Conservation (phyloP, 2,113 vertebrate genomes). For the Acrocephalus kingi region DNA sequence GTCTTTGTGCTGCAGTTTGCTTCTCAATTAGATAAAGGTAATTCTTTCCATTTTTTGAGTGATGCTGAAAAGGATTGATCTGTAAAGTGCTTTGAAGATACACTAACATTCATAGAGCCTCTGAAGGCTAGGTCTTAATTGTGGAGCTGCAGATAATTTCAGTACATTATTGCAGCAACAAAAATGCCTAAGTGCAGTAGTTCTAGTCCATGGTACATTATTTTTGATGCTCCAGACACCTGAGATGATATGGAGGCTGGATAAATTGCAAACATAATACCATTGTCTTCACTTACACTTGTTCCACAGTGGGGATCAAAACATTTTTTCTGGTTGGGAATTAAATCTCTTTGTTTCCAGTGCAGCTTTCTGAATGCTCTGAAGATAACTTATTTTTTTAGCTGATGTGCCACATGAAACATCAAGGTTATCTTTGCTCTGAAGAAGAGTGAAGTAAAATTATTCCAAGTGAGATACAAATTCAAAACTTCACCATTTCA, state of each 20-base stretch:
- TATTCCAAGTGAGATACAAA: background rate
- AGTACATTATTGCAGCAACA: background rate
- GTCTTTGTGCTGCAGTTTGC: slow-evolving; percentile 40
- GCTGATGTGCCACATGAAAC: background rate
- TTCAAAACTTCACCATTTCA: background rate
- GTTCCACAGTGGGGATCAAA: background rate
- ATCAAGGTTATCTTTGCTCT: background rate
- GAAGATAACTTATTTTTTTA: background rate
- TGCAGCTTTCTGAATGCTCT: background rate
- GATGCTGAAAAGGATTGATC: slow-evolving; percentile 8
- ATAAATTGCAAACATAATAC: background rate
- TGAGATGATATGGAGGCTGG: background rate
- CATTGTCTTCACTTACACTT: background rate
- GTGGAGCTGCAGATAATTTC: background rate
- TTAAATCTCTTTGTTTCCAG: background rate
- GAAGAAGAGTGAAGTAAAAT: background rate
- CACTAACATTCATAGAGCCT: background rate
- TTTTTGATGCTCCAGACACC: background rate
- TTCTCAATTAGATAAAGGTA: slow-evolving; percentile 35
- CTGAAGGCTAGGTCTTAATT: background rate
- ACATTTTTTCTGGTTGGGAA: background rate
- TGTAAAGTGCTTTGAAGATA: background rate
- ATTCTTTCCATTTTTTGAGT: slow-evolving; percentile 4
- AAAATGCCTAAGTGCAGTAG: background rate
- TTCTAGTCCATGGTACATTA: background rate